Conservation (phyloP, 2,113 vertebrate genomes). For the Phrynocephalus versicolor region DNA sequence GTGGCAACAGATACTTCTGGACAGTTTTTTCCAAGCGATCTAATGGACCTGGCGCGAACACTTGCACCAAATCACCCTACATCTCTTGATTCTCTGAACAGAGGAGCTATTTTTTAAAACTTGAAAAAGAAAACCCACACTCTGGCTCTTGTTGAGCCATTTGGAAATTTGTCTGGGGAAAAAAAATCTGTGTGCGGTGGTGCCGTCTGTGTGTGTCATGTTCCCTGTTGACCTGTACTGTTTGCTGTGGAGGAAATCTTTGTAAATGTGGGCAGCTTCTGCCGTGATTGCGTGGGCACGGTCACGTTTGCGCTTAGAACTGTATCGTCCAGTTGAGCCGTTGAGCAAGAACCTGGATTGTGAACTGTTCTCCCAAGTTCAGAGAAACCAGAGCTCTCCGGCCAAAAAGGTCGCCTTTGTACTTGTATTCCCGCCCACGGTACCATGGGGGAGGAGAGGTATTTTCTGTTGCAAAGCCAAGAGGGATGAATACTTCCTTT, state of each 20-base stretch:
- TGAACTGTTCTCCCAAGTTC: background rate
- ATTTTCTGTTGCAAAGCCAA: background rate
- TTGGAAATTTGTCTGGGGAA: constrained; percentile 57
- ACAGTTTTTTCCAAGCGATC: constrained; percentile 32
- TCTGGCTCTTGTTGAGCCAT: constrained; percentile 59
- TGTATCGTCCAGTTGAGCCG: constrained; percentile 21
- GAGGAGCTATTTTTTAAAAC: constrained; percentile 77
- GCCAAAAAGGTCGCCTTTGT: constrained; percentile 44
- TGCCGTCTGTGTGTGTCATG: constrained; percentile 62
- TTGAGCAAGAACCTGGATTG: background rate
- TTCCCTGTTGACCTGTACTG: constrained; percentile 54
- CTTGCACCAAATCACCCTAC: constrained; percentile 63
- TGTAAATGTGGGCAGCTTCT: background rate
- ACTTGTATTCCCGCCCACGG: background rate
- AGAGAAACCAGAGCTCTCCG: constrained; percentile 2
- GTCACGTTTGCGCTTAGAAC: background rate
- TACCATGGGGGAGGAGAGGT: background rate
- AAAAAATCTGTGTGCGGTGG: constrained; percentile 53
- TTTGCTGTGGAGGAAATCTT: constrained; percentile 51
- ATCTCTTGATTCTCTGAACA: constrained; percentile 63
- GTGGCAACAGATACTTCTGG: constrained; percentile 42
- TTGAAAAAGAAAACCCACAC: constrained; percentile 55
- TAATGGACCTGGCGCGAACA: constrained; percentile 37
- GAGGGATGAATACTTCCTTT: constrained; percentile 42
- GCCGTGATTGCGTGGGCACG: background rate